These are phyloP conservation scores for Hypotaenidia philippensis DNA, from an alignment of 2,797 vertebrate genomes.

Conservation along the genomic window DNA sequence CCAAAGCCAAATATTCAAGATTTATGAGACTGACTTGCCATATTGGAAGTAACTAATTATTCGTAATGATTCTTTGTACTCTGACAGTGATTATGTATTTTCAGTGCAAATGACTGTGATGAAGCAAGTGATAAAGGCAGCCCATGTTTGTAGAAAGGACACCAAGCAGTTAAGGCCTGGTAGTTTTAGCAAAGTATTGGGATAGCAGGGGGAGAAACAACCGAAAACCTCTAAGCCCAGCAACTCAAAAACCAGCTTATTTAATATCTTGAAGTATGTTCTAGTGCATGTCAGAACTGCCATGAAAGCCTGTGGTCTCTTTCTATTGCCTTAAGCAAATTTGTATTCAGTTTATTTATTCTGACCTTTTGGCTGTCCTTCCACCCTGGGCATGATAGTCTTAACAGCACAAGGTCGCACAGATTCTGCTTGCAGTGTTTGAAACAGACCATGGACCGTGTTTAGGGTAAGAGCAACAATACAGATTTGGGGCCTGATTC, in stretches of 20 bases:
- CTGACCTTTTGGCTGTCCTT: slow-evolving; percentile 45
- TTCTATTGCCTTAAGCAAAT: slow-evolving; percentile 38
- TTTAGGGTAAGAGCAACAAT: neutral
- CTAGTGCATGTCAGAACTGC: neutral
- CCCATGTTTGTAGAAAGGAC: slow-evolving; percentile 16
- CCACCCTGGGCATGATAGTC: neutral
- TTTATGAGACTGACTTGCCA: slow-evolving; percentile 35
- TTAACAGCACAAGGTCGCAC: neutral
- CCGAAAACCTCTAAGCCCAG: neutral
- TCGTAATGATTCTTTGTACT: slow-evolving; percentile 49
- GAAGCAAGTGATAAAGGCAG: slow-evolving; percentile 44
- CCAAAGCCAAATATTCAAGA: slow-evolving; percentile 61
- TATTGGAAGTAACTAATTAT: slow-evolving; percentile 58
- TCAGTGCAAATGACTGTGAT: neutral
- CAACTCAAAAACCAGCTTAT: neutral
- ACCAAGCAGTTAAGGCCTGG: neutral
- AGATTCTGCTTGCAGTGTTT: neutral
- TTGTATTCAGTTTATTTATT: slow-evolving; percentile 47
- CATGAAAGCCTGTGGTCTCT: neutral
- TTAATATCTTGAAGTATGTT: slow-evolving; percentile 2
- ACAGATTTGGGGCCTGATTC: neutral
- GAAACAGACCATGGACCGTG: neutral
- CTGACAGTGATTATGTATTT: slow-evolving; percentile 63
- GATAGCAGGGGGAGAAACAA: neutral
- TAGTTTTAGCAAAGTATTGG: neutral